These are phyloP conservation scores for Damaliscus lunatus DNA, from an alignment of 2,113 vertebrate species.

Conservation along the genomic window DNA sequence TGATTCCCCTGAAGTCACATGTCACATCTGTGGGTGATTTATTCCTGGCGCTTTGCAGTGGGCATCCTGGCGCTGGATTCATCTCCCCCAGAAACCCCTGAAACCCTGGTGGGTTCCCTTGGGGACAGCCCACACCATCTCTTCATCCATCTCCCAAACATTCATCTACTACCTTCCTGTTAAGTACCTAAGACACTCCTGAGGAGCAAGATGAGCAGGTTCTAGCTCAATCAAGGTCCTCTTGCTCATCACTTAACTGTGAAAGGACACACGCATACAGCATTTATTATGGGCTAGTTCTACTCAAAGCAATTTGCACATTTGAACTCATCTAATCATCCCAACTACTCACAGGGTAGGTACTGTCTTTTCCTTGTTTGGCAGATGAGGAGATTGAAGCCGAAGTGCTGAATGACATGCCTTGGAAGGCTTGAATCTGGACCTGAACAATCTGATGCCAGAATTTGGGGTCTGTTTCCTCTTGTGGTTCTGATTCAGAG, in stretches of 20 bases:
- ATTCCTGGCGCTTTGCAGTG: not conserved
- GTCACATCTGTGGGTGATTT: not conserved
- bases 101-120: not conserved
- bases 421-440: not conserved
- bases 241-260: not conserved
- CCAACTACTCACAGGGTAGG: not conserved
- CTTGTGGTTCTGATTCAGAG: not conserved
- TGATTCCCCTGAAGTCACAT: not conserved
- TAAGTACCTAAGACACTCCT: not conserved
- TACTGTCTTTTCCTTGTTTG: not conserved
- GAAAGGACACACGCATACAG: accelerated
- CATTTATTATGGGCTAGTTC: not conserved
- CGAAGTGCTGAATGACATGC: not conserved
- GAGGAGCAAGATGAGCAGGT: not conserved
- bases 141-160: not conserved
- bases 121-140: not conserved
- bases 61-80: not conserved
- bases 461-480: not conserved
- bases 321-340: not conserved
- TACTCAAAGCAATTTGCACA: not conserved
- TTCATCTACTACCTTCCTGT: not conserved
- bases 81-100: not conserved
- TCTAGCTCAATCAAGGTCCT: not conserved
- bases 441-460: not conserved
- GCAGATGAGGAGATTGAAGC: not conserved